Evolutionary conservation across 2,113 vertebrate species (phyloP).

Genomic region (Lamprotornis superbus): DNA sequence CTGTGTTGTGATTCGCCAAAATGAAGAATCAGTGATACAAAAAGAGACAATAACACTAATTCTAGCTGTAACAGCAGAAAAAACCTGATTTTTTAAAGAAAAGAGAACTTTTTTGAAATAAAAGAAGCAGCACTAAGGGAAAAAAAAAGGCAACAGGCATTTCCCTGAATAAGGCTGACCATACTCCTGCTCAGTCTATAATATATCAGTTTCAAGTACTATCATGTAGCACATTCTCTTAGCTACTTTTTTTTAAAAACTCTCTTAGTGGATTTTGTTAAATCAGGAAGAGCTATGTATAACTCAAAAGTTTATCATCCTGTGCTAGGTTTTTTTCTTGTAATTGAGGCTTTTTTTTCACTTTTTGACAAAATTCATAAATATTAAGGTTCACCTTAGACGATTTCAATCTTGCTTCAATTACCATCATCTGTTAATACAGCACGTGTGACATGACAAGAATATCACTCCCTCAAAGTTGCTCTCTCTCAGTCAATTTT

Average conservation of each 20-base stretch:
- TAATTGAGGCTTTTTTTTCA: not conserved
- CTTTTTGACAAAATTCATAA: not conserved
- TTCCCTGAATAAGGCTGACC: not conserved
- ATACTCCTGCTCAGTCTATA: not conserved
- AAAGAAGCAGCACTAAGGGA: not conserved
- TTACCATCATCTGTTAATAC: not conserved
- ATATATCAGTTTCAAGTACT: not conserved
- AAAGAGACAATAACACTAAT: constrained; percentile 16
- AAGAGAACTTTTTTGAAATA: not conserved
- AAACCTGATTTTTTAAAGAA: not conserved
- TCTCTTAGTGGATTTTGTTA: not conserved
- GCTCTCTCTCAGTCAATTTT: not conserved
- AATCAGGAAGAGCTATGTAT: not conserved
- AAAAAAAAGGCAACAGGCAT: not conserved
- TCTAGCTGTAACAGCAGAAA: not conserved
- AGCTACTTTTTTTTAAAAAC: not conserved
- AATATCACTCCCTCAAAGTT: not conserved
- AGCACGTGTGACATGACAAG: not conserved
- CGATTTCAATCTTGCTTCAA: not conserved
- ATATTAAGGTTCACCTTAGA: not conserved
- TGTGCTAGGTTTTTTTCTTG: not conserved
- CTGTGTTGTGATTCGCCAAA: constrained; percentile 41
- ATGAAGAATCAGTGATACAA: constrained; percentile 24
- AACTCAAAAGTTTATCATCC: not conserved
- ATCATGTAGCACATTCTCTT: not conserved